Evolutionary conservation across 1,140 invertebrate genomes (phyloP), one percentile per base, ranked within the genome.

Genomic region (Sycophaga agraensis): DNA sequence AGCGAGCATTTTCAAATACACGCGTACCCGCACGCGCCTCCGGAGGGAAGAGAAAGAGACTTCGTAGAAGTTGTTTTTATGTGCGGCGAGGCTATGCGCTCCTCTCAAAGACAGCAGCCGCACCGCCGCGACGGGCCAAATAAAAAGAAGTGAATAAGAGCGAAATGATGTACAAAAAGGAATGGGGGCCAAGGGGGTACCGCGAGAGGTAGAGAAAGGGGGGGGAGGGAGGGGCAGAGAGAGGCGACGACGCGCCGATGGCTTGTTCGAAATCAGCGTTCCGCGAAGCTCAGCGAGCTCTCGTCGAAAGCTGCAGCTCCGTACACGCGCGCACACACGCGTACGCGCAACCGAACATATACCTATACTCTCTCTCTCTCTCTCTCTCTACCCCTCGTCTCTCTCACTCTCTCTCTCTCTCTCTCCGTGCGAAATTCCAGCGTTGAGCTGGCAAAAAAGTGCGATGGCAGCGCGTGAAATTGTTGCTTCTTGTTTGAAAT

Each of bases 211-310:
- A 19, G 43, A 34, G 11, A 37, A 16, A 45, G 11, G 14, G 21
- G 9, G 17, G 40, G 17, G 40, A 4, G 19, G 34, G 34, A 14
- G n/a, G 16, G 5, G 31, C 17, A 37, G 17, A 17, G 11, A 48
- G 34, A 60, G 42, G 42, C 55, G 50, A 59, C 48, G 56, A 58
- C 55, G 55, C 54, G 62, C 49, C 54, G 48, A 58, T 58, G 55
- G 49, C 62, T 59, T 48, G 63, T 63, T 63, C 61, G 55, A 63
- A 63, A 59, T 59, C 61, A 46, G 40, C 49, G 54, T 63, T 63
- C 61, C 45, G 53, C 65, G 60, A 58, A 55, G 59, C 51, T 34
- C 17, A 21, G 42, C 40, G 51, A n/a, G 16, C 21, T 16, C 50
- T 24, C 59, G 48, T 35, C 28, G 48, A 54, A 54, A 61, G 40